These are phyloP conservation scores for Felis chaus DNA, from an alignment of 2,113 vertebrate species.

Conservation along the genomic window DNA sequence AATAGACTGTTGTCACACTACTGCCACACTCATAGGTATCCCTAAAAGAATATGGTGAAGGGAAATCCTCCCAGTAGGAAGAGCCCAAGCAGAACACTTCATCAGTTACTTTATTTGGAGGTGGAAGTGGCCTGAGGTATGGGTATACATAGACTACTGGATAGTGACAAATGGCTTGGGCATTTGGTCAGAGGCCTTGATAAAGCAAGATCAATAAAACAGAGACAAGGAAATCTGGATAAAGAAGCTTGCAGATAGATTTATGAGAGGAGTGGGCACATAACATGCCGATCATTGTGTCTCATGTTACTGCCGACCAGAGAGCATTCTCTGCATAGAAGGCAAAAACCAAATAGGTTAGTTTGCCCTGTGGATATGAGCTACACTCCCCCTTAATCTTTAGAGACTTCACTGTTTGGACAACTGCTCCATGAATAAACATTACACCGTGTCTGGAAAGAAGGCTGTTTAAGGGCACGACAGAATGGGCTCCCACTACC, in stretches of 20 bases:
- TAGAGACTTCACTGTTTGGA: neutral
- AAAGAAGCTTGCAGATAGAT: neutral
- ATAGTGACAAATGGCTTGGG: neutral
- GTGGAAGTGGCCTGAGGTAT: neutral
- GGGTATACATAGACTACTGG: neutral
- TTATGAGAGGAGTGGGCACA: neutral
- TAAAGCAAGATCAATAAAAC: neutral
- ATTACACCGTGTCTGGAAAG: neutral
- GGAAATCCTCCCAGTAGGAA: neutral
- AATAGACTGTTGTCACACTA: neutral
- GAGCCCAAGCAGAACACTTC: neutral
- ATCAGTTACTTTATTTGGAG: neutral
- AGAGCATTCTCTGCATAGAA: neutral
- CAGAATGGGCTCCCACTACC: neutral
- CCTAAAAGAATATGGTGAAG: neutral
- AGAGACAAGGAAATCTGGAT: neutral
- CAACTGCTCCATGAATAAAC: neutral
- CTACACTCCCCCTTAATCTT: neutral
- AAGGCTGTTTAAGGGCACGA: neutral
- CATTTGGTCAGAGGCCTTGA: neutral
- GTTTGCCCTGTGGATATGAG: neutral
- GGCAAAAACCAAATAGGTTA: neutral
- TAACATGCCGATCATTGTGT: neutral
- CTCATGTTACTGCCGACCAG: neutral
- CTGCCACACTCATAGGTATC: neutral